Percentiles rank a stretch among this genome's conserved stretches.
These are phyloP conservation scores for Aspidapion aeneum DNA, from an alignment of 2,888 invertebrate genomes.

Conservation along the genomic window DNA sequence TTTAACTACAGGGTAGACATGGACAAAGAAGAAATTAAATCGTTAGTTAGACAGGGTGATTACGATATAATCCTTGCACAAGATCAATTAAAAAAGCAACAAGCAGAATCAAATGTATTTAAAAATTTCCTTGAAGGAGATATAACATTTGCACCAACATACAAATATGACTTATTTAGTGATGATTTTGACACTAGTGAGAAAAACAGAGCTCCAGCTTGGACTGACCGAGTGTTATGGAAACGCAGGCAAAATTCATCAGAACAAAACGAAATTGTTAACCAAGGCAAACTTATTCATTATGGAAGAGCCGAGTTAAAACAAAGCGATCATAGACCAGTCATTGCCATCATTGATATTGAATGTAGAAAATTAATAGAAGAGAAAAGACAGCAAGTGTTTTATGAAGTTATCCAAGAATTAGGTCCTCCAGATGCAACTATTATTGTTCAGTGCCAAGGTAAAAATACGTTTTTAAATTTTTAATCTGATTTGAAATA, in stretches of 20 bases:
- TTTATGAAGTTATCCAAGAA: conserved; percentile 74
- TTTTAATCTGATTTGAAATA: conserved; percentile 18
- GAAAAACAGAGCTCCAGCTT: conserved; percentile 94
- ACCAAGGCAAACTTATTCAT: conserved; percentile 71
- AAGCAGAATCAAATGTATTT: conserved; percentile 80
- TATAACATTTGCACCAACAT: conserved; percentile 91
- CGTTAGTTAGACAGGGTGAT: conserved; percentile 72
- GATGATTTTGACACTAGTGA: conserved; percentile 99
- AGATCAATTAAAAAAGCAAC: conserved; percentile 81
- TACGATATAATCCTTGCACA: conserved; percentile 71
- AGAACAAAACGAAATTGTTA: conserved; percentile 57
- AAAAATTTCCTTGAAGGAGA: conserved; percentile 91
- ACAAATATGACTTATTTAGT: conserved; percentile 98
- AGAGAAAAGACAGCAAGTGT: conserved; percentile 71
- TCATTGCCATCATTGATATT: conserved; percentile 85
- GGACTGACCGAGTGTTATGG: conserved; percentile 98
- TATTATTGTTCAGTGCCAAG: conserved; percentile 64
- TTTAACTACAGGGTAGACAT: conserved; percentile 98
- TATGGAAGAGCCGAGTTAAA: conserved; percentile 95
- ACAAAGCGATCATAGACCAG: conserved; percentile 97
- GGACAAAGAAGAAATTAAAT: conserved; percentile 90
- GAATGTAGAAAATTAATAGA: conserved; percentile 80
- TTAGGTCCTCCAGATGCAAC: conserved; percentile 96
- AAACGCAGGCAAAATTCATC: conserved; percentile 72
- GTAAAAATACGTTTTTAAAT: conserved; percentile 11